Evolutionary conservation across 2,888 invertebrate genomes (phyloP).

Genomic region (Branchinecta sandiegonensis): DNA sequence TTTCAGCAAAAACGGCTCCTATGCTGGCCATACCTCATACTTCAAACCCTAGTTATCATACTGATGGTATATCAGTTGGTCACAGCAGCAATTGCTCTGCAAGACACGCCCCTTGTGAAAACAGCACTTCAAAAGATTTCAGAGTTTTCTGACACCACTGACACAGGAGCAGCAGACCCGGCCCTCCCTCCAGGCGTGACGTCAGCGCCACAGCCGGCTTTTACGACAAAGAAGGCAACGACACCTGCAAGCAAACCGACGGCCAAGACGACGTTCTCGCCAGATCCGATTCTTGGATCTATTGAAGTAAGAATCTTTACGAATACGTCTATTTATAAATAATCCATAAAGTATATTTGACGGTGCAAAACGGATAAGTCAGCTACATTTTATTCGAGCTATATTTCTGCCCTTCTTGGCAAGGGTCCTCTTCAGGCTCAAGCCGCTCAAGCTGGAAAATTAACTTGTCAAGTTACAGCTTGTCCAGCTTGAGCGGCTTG

Average conservation of each 20-base stretch:
- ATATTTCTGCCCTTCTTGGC: too few species aligned
- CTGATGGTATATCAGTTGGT: background rate
- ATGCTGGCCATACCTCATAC: constrained; percentile 1
- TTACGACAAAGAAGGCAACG: background rate
- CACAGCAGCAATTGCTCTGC: background rate
- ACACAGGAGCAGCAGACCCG: background rate
- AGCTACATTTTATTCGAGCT: too few species aligned
- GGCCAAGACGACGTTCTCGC: background rate
- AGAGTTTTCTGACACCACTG: background rate
- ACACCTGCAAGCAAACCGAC: background rate
- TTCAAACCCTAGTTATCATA: background rate
- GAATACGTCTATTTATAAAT: too few species aligned
- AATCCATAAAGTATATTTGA: too few species aligned
- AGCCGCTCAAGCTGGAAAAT: too few species aligned
- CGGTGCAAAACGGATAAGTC: too few species aligned
- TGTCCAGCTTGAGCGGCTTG: too few species aligned
- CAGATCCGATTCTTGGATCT: background rate
- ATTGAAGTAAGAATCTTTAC: background rate
- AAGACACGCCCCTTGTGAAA: background rate
- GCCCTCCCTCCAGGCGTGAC: background rate
- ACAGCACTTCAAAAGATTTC: constrained; percentile 9
- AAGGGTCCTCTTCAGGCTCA: too few species aligned
- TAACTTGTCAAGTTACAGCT: too few species aligned
- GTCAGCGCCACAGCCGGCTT: background rate
- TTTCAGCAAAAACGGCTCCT: background rate